phyloP scores from a whole-genome alignment of 2,797 vertebrate species.

The Zenarchopterus dispar region DNA sequence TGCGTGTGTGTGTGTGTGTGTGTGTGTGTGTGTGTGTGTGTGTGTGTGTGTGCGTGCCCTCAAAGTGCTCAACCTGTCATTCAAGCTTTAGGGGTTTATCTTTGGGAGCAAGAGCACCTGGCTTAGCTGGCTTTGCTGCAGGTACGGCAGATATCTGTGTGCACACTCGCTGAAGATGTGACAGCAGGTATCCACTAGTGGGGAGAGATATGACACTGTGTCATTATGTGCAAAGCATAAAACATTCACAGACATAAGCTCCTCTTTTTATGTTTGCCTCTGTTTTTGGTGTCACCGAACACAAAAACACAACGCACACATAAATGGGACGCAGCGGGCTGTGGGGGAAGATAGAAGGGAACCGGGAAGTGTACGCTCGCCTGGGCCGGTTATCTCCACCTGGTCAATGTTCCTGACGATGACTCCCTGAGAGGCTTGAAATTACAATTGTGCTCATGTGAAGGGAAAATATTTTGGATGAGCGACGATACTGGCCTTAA shows the following conservation, averaged over 20 bases:
- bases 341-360: conserved; percentile 61
- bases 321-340: conserved; percentile 41
- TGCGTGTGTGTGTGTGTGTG: neutral
- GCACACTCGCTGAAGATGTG: conserved; percentile 60
- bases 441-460: conserved; percentile 68
- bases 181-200: conserved; percentile 71
- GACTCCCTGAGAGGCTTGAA: conserved; percentile 66
- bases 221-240: conserved; percentile 66
- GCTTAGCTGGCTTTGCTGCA: conserved; percentile 66
- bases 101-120: conserved; percentile 62
- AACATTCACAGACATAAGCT: conserved; percentile 65
- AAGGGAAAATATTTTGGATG: conserved; percentile 68
- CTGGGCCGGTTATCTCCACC: conserved; percentile 58
- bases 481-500: conserved; percentile 28
- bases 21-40: neutral
- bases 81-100: conserved; percentile 76
- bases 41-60: conserved; percentile 37
- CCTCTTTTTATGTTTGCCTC: conserved; percentile 36
- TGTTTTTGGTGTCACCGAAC: conserved; percentile 51
- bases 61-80: conserved; percentile 64
- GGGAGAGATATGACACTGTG: conserved; percentile 62
- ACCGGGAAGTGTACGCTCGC: conserved; percentile 27
- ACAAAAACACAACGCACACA: conserved; percentile 24
- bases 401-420: conserved; percentile 67
- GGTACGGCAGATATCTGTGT: conserved; percentile 59